Conservation (phyloP, 2,888 invertebrate species). For the Incurvaria masculella region DNA sequence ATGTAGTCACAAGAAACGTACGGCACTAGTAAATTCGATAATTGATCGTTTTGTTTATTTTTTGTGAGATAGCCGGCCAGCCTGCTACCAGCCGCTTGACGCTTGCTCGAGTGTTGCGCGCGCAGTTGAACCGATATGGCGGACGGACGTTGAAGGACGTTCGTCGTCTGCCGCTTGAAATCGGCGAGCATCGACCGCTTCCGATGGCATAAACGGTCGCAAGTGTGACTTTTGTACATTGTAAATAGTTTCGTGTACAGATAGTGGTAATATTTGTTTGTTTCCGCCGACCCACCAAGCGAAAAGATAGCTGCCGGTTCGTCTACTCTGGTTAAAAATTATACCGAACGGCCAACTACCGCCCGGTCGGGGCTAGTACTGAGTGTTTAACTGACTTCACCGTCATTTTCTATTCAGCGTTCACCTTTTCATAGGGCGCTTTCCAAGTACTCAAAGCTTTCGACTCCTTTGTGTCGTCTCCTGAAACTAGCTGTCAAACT, state of each 20-base stretch:
- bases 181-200: slow-evolving; percentile 61
- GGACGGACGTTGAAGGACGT: slow-evolving; percentile 53
- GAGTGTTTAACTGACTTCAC: no score
- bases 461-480: neutral
- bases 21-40: no score
- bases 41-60: no score
- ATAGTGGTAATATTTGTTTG: slow-evolving; percentile 68
- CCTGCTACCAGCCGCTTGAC: no score
- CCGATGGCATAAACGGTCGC: slow-evolving; percentile 65
- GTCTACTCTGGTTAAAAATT: neutral
- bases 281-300: neutral
- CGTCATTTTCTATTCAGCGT: no score
- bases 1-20: no score
- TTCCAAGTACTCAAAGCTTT: no score
- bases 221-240: slow-evolving; percentile 66
- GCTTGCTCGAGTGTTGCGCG: slow-evolving; percentile 51
- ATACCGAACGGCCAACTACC: neutral
- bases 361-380: neutral
- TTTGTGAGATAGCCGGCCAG: no score
- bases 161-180: slow-evolving; percentile 50
- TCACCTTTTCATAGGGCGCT: no score
- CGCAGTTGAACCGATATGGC: slow-evolving; percentile 56
- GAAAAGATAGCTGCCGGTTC: neutral
- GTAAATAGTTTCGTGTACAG: slow-evolving; percentile 72
- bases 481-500: slow-evolving; percentile 1